Conservation (phyloP, 1,140 invertebrate species). For the Drosophila bipectinata region DNA sequence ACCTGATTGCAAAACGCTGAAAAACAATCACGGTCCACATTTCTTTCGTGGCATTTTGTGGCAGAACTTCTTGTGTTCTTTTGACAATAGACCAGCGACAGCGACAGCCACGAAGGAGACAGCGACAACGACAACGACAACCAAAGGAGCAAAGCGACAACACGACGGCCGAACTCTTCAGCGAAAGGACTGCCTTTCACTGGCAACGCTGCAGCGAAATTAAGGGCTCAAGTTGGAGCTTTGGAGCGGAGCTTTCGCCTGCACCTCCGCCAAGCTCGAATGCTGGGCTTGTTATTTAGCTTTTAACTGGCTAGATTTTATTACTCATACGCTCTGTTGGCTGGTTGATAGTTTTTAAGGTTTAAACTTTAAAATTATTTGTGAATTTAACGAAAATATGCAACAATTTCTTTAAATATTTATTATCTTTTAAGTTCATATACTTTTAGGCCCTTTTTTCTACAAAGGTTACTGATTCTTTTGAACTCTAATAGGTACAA, state of each 20-base stretch:
- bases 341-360: no score
- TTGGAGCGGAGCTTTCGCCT: conserved; percentile 52
- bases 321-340: background rate
- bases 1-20: conserved; percentile 70
- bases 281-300: conserved; percentile 15
- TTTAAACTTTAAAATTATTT: no score
- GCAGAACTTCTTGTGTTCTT: conserved; percentile 19
- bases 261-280: conserved; percentile 19
- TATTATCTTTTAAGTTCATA: no score
- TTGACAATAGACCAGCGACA: conserved; percentile 41
- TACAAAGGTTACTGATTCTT: background rate
- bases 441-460: background rate
- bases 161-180: conserved; percentile 76
- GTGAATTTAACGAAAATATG: no score
- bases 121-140: conserved; percentile 19
- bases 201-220: conserved; percentile 68
- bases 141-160: conserved; percentile 46
- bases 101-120: conserved; percentile 42
- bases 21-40: conserved; percentile 61
- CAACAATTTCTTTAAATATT: no score
- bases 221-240: conserved; percentile 47
- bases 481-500: background rate
- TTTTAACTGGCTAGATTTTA: background rate
- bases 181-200: conserved; percentile 79
- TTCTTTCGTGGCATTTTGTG: conserved; percentile 70